Conservation (phyloP, 2,888 invertebrate genomes). For the Omphaloscelis lunosa region DNA sequence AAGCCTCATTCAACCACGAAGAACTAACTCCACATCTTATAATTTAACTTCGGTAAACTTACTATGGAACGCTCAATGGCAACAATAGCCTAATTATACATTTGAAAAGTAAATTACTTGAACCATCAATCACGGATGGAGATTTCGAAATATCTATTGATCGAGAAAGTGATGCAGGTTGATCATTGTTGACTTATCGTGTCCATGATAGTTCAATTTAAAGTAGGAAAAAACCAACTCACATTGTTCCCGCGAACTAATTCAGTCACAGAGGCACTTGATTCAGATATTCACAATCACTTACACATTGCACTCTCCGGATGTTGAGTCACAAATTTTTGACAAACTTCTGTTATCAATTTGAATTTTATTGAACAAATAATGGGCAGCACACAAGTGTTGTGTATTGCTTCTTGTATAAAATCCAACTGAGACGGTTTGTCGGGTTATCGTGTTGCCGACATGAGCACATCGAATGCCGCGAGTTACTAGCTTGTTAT, state of each 20-base stretch:
- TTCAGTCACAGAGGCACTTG: conserved; percentile 25
- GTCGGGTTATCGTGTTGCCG: conserved; percentile 76
- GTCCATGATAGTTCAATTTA: conserved; percentile 56
- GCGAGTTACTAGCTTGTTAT: conserved; percentile 87
- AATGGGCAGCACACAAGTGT: conserved; percentile 37
- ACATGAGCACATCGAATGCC: conserved; percentile 80
- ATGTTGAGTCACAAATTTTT: conserved; percentile 19
- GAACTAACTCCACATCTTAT: conserved; percentile 66
- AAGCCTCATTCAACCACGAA: conserved; percentile 71
- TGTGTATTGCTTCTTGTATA: conserved; percentile 66
- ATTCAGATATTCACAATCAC: conserved; percentile 59
- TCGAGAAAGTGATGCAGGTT: conserved; percentile 35
- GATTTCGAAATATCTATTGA: conserved; percentile 65
- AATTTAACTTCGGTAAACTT: conserved; percentile 76
- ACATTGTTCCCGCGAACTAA: conserved; percentile 60
- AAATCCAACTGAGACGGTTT: conserved; percentile 74
- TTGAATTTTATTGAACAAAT: conserved; percentile 14
- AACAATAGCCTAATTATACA: conserved; percentile 87
- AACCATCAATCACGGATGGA: conserved; percentile 80
- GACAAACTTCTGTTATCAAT: conserved; percentile 9
- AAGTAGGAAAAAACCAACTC: conserved; percentile 62
- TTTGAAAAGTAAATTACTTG: conserved; percentile 79
- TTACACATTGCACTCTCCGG: conserved; percentile 60
- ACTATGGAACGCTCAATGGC: conserved; percentile 73
- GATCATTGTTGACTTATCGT: conserved; percentile 45